phyloP scores from a whole-genome alignment of 2,797 vertebrate species.

The Eospalax fontanierii region DNA sequence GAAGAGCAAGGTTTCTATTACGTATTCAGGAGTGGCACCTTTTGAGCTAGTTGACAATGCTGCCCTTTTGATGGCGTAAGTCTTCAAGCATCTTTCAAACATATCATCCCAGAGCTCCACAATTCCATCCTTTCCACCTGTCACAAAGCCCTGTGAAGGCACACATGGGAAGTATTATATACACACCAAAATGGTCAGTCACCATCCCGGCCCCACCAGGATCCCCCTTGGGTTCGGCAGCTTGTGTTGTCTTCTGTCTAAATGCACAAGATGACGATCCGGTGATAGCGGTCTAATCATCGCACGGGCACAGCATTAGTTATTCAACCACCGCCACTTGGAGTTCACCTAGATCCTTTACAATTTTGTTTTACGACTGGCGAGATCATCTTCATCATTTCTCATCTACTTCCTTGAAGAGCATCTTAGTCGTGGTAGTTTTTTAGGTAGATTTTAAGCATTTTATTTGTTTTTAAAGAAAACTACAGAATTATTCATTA shows the following conservation, averaged over 20 bases:
- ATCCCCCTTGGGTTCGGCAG: not conserved
- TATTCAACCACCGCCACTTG: too few relatives aligned
- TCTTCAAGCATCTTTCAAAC: slow-evolving; percentile 98
- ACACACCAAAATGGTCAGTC: slow-evolving; percentile 19
- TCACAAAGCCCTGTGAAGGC: slow-evolving; percentile 95
- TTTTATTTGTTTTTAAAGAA: not conserved
- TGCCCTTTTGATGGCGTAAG: slow-evolving; percentile 97
- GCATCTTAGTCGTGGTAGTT: too few relatives aligned
- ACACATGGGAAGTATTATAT: slow-evolving; percentile 58
- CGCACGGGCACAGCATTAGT: too few relatives aligned
- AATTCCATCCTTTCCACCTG: slow-evolving; percentile 97
- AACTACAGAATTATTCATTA: slow-evolving; percentile 56
- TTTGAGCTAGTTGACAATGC: slow-evolving; percentile 95
- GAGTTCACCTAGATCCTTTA: too few relatives aligned
- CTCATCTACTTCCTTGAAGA: too few relatives aligned
- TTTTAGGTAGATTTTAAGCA: too few relatives aligned
- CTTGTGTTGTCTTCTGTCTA: slow-evolving; percentile 14
- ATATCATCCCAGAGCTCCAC: slow-evolving; percentile 99
- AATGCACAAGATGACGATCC: slow-evolving; percentile 17
- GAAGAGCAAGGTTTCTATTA: not conserved
- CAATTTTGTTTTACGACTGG: too few relatives aligned
- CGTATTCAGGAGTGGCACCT: slow-evolving; percentile 89
- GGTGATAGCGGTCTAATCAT: not conserved
- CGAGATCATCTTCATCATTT: too few relatives aligned
- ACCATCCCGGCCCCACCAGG: not conserved